Conservation (phyloP, 2,113 vertebrate genomes). For the Passer domesticus region DNA sequence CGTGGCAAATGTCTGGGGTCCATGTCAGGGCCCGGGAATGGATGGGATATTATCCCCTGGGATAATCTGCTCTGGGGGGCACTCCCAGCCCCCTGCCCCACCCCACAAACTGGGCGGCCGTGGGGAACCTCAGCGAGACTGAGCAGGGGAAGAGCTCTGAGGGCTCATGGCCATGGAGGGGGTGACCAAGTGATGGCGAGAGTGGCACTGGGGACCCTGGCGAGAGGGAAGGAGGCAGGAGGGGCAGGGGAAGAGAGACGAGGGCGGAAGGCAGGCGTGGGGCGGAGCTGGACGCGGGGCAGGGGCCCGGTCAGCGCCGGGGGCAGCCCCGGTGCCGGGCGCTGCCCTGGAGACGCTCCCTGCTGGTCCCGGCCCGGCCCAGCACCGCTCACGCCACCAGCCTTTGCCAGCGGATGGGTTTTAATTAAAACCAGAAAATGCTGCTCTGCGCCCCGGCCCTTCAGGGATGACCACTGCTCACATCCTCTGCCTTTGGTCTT, state of each 20-base stretch:
- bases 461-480: constrained; percentile 55
- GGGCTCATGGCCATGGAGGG: rapidly evolving
- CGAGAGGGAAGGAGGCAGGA: neutral
- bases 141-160: neutral
- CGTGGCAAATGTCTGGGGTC: neutral
- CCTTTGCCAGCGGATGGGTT: constrained; percentile 17
- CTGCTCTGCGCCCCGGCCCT: neutral
- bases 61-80: neutral
- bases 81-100: neutral
- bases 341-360: neutral
- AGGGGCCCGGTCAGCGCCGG: neutral
- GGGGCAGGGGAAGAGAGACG: neutral
- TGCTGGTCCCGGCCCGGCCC: neutral
- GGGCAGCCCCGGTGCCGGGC: rapidly evolving
- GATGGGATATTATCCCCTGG: neutral
- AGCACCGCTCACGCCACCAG: neutral
- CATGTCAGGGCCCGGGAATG: rapidly evolving
- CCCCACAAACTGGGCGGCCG: neutral
- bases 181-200: neutral
- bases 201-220: rapidly evolving
- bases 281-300: rapidly evolving
- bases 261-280: neutral
- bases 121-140: rapidly evolving
- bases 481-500: constrained; percentile 29
- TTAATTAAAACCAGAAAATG: constrained; percentile 59